Percentiles rank a stretch among this genome's conserved stretches.
These are phyloP conservation scores for Pachycephala philippinensis DNA, from an alignment of 2,113 vertebrate genomes.

Conservation along the genomic window DNA sequence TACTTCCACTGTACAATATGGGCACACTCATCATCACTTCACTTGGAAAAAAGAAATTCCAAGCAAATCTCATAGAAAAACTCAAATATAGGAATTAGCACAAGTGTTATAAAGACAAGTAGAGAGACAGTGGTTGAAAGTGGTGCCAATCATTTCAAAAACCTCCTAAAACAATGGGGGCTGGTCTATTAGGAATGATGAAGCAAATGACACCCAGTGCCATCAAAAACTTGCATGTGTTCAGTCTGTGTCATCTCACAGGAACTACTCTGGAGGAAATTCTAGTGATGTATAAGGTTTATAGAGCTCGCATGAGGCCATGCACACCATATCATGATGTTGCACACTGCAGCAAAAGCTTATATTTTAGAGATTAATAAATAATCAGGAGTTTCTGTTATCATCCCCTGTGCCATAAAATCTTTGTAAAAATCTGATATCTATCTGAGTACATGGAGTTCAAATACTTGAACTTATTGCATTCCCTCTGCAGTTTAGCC, in stretches of 20 bases:
- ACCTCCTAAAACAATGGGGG: background rate
- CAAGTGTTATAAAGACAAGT: background rate
- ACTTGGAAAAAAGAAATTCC: background rate
- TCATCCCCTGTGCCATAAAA: background rate
- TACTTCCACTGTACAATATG: background rate
- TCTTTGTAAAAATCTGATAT: background rate
- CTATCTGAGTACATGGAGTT: background rate
- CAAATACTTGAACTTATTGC: background rate
- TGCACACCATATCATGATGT: too few species aligned
- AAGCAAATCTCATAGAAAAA: background rate
- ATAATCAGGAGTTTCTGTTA: background rate
- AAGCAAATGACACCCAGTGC: background rate
- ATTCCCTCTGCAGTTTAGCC: background rate
- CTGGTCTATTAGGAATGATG: background rate
- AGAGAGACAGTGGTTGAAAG: background rate
- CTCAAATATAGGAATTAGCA: rapidly evolving
- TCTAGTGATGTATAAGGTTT: background rate
- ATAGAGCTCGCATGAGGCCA: background rate
- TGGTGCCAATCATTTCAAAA: background rate
- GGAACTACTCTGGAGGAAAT: background rate
- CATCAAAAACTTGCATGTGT: background rate
- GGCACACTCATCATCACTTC: background rate
- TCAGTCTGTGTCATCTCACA: background rate
- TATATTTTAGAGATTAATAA: background rate
- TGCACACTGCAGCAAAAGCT: background rate